These are phyloP conservation scores for Hylyphantes graminicola DNA, from an alignment of 1,140 invertebrate species.

Conservation along the genomic window DNA sequence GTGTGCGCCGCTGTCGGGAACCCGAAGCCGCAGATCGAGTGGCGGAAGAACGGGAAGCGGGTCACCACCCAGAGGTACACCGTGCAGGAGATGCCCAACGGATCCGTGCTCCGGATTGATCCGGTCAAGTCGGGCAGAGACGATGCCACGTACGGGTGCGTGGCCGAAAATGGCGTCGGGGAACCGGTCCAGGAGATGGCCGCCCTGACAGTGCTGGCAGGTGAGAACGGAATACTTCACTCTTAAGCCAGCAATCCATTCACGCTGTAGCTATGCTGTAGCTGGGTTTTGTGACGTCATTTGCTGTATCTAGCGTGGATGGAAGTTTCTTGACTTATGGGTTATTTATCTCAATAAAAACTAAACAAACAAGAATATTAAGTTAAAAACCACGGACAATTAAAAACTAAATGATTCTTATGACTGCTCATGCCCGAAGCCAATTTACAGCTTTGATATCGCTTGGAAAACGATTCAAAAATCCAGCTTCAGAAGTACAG, in stretches of 20 bases:
- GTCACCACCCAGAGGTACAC: constrained; percentile 68
- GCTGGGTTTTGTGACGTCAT: no score
- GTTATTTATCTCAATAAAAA: neutral
- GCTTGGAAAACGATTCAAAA: no score
- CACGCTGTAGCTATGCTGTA: no score
- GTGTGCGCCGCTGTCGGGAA: constrained; percentile 93
- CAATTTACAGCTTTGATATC: no score
- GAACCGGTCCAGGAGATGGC: constrained; percentile 91
- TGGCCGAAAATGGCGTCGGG: constrained; percentile 95
- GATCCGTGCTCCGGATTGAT: constrained; percentile 90
- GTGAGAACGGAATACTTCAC: constrained; percentile 74
- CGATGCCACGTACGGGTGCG: constrained; percentile 92
- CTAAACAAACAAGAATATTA: no score
- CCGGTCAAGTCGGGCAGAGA: constrained; percentile 84
- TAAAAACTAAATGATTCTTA: no score
- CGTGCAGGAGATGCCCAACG: constrained; percentile 72
- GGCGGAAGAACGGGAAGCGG: constrained; percentile 68
- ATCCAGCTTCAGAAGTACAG: no score
- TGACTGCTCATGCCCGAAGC: no score
- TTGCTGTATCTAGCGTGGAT: neutral
- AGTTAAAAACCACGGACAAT: no score
- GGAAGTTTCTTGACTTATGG: neutral
- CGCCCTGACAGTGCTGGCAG: constrained; percentile 86
- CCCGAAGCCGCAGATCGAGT: constrained; percentile 74
- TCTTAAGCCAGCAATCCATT: no score